Base-by-base conservation (phyloP, 2,888 invertebrate genomes). In the Andrena minutula region DNA sequence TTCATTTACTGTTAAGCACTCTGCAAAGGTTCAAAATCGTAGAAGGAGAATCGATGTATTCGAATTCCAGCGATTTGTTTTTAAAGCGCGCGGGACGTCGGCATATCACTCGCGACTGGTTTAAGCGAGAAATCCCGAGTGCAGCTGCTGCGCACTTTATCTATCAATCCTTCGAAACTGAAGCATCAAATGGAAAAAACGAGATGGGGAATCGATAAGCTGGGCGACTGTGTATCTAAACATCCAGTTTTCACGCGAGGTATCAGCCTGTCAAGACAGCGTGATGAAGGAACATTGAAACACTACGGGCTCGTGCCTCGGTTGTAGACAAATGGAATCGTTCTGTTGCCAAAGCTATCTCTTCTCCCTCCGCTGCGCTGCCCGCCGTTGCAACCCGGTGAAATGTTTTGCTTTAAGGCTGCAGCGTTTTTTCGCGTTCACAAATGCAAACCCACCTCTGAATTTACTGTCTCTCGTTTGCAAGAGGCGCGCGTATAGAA, bases 131-230 rank as follows among this genome's bases (percentile, higher is more conserved):
- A 56, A n/a, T 30, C 5, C 35, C n/a, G n/a, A 28, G n/a, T 16
- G 30, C 7, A 65, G 16, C 16, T 23, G 66, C 41, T 60, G 30
- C 60, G 47, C 78, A 41, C 32, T 78, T 78, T 75, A 68, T 58
- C 68, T 69, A 76, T 69, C 75, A 75, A 68, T 78, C 78, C 63
- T 26, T 63, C 32, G 26, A 47, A 75, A 23, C 16, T 16, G 75
- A 63, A 10, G 10, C 63, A 32, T 68, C 68, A 68, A 63, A 63
- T 66, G 35, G 51, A 23, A 10, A 10, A 20, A 28, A 56, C 23
- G 51, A 68, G 68, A 78, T 41, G 68, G 26, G 35, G 76, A 69
- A 78, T 78, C 78, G 68, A 78, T 78, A 65, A 60, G 26, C 6
- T 35, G 32, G 26, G 63, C 30, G 28, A 75, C 61, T 30, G 75